Percentiles rank a stretch among this genome's conserved stretches.
These are phyloP conservation scores for Agrilus planipennis DNA, from an alignment of 1,140 invertebrate species.

Conservation along the genomic window DNA sequence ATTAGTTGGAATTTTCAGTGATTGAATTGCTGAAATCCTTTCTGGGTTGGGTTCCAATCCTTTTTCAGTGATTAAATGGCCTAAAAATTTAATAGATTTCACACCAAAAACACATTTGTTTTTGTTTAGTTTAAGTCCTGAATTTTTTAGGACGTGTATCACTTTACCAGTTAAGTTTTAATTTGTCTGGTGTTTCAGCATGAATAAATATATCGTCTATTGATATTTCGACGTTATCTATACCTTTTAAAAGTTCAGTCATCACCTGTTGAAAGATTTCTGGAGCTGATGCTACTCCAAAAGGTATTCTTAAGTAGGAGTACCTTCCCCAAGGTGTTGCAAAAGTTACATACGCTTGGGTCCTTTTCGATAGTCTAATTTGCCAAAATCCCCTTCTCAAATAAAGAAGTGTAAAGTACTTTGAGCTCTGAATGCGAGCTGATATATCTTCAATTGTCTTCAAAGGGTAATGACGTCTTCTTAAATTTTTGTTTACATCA, in stretches of 20 bases:
- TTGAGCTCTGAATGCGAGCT: constrained; percentile 8
- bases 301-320: constrained; percentile 11
- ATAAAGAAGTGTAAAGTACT: constrained; percentile 12
- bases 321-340: constrained; percentile 5
- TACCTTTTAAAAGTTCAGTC: constrained; percentile 18
- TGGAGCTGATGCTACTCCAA: constrained; percentile 18
- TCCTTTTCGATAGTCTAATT: constrained; percentile 9
- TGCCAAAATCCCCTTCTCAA: constrained; percentile 14
- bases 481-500: neutral
- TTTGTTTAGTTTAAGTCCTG: constrained; percentile 10
- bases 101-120: constrained; percentile 2
- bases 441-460: constrained; percentile 12
- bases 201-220: constrained; percentile 29
- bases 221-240: constrained; percentile 22
- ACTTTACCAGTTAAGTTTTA: constrained; percentile 15
- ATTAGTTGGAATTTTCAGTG: constrained; percentile 22
- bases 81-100: constrained; percentile 5
- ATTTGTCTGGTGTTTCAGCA: constrained; percentile 12
- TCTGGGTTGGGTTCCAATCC: constrained; percentile 13
- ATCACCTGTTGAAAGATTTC: constrained; percentile 24
- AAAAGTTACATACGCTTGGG: constrained; percentile 9
- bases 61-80: constrained; percentile 8
- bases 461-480: neutral
- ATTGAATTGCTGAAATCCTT: constrained; percentile 15
- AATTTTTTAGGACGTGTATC: constrained; percentile 7